Conservation (phyloP, 2,113 vertebrate species). For the Tachysurus fulvidraco region DNA sequence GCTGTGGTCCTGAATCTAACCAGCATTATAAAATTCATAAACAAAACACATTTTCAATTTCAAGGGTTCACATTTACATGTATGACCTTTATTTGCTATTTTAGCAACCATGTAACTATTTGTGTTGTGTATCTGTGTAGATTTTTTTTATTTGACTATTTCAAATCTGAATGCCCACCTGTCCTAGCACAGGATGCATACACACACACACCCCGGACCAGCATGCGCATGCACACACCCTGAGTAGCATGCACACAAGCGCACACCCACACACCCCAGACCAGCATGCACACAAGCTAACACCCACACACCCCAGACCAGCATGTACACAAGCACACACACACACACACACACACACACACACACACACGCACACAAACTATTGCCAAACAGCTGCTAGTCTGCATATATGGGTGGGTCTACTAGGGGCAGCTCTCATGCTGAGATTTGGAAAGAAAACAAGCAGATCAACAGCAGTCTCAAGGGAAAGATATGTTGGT, state of each 20-base stretch:
- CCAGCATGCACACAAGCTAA: not conserved
- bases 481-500: constrained; percentile 7
- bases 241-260: not conserved
- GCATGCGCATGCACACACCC: not conserved
- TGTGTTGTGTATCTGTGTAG: not conserved
- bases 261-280: not conserved
- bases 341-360: not conserved
- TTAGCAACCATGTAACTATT: not conserved
- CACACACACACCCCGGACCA: constrained; percentile 15
- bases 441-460: constrained; percentile 34
- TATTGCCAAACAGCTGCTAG: constrained; percentile 50
- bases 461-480: constrained; percentile 41
- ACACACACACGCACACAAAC: constrained; percentile 18
- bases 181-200: not conserved
- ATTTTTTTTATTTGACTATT: not conserved
- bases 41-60: not conserved
- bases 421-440: constrained; percentile 4
- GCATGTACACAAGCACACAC: not conserved
- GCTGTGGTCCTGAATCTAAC: constrained; percentile 29
- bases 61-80: constrained; percentile 7
- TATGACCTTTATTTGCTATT: not conserved
- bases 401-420: constrained; percentile 34
- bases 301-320: not conserved
- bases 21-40: constrained; percentile 22
- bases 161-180: not conserved